Conservation (phyloP, 2,797 vertebrate species). For the Ciconia nigra region DNA sequence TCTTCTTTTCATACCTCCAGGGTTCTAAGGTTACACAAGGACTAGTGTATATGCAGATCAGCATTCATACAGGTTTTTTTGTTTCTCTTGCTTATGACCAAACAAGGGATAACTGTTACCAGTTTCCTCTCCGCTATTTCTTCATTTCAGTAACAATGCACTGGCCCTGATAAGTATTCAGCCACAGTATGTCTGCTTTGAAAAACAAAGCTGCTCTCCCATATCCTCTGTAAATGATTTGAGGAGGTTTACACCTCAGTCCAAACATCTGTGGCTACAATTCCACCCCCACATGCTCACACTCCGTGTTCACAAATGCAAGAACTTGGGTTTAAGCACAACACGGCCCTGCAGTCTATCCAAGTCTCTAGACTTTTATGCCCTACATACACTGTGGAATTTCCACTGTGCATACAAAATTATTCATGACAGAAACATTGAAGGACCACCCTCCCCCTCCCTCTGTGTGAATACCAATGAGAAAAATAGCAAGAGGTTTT, state of each 20-base stretch:
- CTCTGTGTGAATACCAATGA: not conserved
- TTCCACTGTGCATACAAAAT: slow-evolving; percentile 43
- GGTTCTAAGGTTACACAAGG: not conserved
- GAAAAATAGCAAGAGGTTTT: slow-evolving; percentile 4
- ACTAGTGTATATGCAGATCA: not conserved
- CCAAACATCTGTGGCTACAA: not conserved
- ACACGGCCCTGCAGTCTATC: not conserved
- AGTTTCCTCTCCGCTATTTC: not conserved
- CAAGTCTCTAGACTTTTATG: slow-evolving; percentile 39
- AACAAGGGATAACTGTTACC: not conserved
- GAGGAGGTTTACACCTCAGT: not conserved
- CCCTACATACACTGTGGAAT: slow-evolving; percentile 46
- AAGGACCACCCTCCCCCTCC: not conserved
- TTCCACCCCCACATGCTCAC: not conserved
- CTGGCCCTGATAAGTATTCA: not conserved
- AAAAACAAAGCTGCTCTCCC: not conserved
- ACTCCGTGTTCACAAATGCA: not conserved
- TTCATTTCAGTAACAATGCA: not conserved
- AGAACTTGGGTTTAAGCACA: not conserved
- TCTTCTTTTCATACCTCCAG: not conserved
- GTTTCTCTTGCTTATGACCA: not conserved
- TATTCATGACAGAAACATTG: slow-evolving; percentile 16
- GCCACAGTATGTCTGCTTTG: not conserved
- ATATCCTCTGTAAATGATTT: not conserved
- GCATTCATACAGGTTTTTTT: not conserved